Evolutionary conservation across 2,113 vertebrate genomes (phyloP).

Genomic region (Bungarus multicinctus): DNA sequence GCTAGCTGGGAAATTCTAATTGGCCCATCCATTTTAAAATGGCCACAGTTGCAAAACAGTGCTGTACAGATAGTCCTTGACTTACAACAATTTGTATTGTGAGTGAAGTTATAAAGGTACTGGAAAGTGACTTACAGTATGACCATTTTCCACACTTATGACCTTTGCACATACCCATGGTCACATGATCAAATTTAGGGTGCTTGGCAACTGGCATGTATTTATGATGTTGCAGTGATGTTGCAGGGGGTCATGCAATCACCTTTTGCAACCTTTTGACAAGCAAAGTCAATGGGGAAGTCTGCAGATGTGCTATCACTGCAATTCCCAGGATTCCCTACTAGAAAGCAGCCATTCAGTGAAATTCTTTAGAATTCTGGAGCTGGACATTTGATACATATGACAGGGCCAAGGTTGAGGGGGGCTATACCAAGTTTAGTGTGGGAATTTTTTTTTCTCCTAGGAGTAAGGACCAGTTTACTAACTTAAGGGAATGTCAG

Average conservation of each 20-base stretch:
- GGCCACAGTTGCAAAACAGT: background rate
- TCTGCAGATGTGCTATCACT: background rate
- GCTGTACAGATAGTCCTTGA: background rate
- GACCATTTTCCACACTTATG: background rate
- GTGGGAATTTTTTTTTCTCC: background rate
- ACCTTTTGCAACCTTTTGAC: background rate
- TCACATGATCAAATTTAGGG: background rate
- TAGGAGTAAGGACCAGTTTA: background rate
- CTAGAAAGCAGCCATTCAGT: background rate
- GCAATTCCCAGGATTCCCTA: background rate
- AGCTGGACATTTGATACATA: background rate
- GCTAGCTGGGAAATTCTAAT: background rate
- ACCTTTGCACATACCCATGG: background rate
- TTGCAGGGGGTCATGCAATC: background rate
- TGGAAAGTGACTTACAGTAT: background rate
- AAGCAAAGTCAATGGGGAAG: background rate
- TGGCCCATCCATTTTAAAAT: background rate
- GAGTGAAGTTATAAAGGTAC: background rate
- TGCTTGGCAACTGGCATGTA: background rate
- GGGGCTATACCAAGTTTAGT: background rate
- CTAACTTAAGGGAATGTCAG: too few species aligned
- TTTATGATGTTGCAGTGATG: background rate
- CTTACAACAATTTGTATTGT: background rate
- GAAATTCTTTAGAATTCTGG: background rate
- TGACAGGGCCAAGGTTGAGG: background rate